Base-by-base conservation (phyloP, 2,888 invertebrate genomes). In the Archips xylosteana region DNA sequence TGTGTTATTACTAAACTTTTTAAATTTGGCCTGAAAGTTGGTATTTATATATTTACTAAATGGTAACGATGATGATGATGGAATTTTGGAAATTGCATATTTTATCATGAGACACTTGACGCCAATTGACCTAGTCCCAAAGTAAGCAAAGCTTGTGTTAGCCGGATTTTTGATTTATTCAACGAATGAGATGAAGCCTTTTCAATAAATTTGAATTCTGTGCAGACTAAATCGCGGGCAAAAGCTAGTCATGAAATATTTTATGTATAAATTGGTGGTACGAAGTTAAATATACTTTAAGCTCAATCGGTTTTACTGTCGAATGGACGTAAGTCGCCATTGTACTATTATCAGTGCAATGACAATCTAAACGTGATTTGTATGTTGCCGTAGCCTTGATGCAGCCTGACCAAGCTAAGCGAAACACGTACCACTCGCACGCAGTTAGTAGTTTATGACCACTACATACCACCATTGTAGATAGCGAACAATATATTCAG, bases 281-380 rank as follows among this genome's bases (percentile, higher is more conserved):
- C 15, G 49, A 13, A 49, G 13, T n/a, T 49, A 49, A 49, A 23
- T 45, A 23, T 8, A 45, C 15, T 42, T 45, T 45, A 45, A 45
- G 23, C 23, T 23, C 23, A 23, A 23, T 62, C 13, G 13, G n/a
- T 45, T 62, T 69, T 45, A n/a, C 49, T 12, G 8, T 23, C 23
- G 62, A 45, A 23, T 62, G 12, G 23, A 23, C 23, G 10, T 47
- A 10, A 45, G 47, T 51, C 64, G 64, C 63, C 51, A 47, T 60
- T 23, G 23, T 51, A 51, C 60, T 61, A 65, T 70, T 74, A 70
- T 70, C 74, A 49, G 49, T 47, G 63, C 71, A 68, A 74, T 77
- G 76, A 79, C 78, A 77, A 76, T 76, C 65, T 65, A 70, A 74
- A 79, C 82, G 82, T 82, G 82, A 78, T 79, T 76, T 78, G 78